Conservation (phyloP, 2,888 invertebrate species). For the Yponomeuta sedellus region DNA sequence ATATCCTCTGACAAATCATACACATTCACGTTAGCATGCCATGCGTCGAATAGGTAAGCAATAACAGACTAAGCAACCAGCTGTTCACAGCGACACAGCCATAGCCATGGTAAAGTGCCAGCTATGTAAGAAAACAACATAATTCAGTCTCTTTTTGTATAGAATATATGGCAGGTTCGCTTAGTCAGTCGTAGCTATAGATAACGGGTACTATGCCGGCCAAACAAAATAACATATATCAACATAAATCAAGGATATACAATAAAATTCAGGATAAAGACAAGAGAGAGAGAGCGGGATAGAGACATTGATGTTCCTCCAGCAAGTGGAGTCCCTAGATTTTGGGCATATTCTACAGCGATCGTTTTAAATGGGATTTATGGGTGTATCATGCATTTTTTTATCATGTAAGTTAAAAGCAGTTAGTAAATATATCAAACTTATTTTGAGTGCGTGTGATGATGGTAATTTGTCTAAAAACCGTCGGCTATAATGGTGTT, state of each 20-base stretch:
- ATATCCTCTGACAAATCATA: slow-evolving; percentile 73
- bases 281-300: too few species aligned
- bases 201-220: background rate
- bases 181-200: background rate
- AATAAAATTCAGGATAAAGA: too few species aligned
- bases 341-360: background rate
- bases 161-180: background rate
- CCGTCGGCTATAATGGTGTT: slow-evolving; percentile 20
- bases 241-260: background rate
- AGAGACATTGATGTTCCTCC: background rate
- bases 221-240: background rate
- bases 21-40: slow-evolving; percentile 72
- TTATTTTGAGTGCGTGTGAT: background rate
- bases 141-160: too few species aligned
- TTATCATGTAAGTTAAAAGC: slow-evolving; percentile 13
- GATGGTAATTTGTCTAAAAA: background rate
- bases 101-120: too few species aligned
- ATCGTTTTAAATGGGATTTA: background rate
- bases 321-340: too few species aligned
- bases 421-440: slow-evolving; percentile 15
- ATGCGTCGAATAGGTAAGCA: slow-evolving; percentile 46
- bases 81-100: too few species aligned
- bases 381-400: background rate
- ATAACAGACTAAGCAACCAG: slow-evolving; percentile 21
- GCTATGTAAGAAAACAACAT: too few species aligned